Evolutionary conservation across 64 coral and sea anemone genomes (phyloP), one percentile per base, ranked within the genome.

Genomic region (Cladopsammia gracilis): DNA sequence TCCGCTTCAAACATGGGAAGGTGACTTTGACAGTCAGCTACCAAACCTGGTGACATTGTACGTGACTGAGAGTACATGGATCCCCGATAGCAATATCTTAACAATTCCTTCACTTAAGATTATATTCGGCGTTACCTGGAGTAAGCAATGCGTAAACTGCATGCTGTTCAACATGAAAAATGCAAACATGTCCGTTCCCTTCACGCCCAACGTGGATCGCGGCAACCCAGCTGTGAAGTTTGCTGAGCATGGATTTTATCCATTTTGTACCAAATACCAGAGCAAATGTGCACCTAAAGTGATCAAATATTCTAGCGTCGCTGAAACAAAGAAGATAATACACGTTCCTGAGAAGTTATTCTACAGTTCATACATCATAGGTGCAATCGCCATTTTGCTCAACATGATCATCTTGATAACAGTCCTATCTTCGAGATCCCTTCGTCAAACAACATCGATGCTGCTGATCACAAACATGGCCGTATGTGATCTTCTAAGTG

Each of bases 401-500:
- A 92, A 92, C 62, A 16, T 65, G 8, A 85, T 73, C 4, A 73
- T 92, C 20, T 64, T 92, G 15, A n/a, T 86, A 2, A 92, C 83
- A 0, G 48, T 85, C 51, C 5, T 92, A 19, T 86, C 58, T 6
- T 73, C 90, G 9, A 76, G 69, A 19, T 52, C 67, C 5, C 82
- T 92, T 71, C 90, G 90, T 23, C 64, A 76, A 43, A 56, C 73
- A 34, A 92, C 82, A 58, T 86, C 90, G 4, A 86, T 92, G 90
- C 71, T 86, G 3, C 69, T 92, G 1, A 92, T 92, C 25, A 23
- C 58, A 4, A 92, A 92, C 71, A 92, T 92, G 90, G 90, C 88
- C 2, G 15, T 90, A 1, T 90, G 88, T 42, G 88, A 90, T 26
- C 7, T 90, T 6, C 53, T 90, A 15, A 48, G 76, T 8, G 90